Evolutionary conservation across 1,140 invertebrate genomes (phyloP), one percentile per base, ranked within the genome.

Genomic region (Macrosteles quadrilineatus): DNA sequence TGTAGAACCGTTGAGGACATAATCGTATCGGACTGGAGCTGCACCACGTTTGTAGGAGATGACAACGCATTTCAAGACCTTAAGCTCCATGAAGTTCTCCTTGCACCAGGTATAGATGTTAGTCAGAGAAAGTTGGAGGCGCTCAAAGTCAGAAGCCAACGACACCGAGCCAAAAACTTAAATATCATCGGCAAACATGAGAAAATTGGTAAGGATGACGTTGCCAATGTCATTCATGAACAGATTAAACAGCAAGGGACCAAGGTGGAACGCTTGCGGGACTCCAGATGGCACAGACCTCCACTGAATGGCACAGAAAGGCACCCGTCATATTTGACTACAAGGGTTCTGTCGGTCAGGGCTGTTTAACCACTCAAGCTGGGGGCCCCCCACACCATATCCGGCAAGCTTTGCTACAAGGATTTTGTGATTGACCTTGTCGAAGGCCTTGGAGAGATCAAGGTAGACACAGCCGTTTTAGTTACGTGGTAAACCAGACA

Each of bases 231-330:
- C n/a, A n/a, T n/a, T n/a, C n/a, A n/a, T n/a, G n/a, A n/a, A n/a
- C n/a, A n/a, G n/a, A n/a, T n/a, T n/a, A n/a, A n/a, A n/a, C n/a
- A n/a, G n/a, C n/a, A n/a, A n/a, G n/a, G n/a, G 45, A 30, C 57
- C 57, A 25, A 27, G 57, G 21, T 62, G 57, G 6, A 25, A 62
- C 57, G 17, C 57, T 30, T 62, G 23, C 76, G 73, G 11, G 74
- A 77, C 1, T 74, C 78, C 65, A 77, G 77, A 1, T 74, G 73
- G 14, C 76, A 74, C n/a, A n/a, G n/a, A n/a, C n/a, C n/a, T n/a
- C n/a, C n/a, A 0, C 75, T 73, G 17, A 72, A 76, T 0, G 73
- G 72, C 12, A 30, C 25, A n/a, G 76, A 77, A n/a, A 71, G 45
- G 68, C 45, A 67, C 12, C 72, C 73, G 40, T 75, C 75, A 21